Conservation (phyloP, 2,113 vertebrate species). For the Tychaedon coryphoeus region DNA sequence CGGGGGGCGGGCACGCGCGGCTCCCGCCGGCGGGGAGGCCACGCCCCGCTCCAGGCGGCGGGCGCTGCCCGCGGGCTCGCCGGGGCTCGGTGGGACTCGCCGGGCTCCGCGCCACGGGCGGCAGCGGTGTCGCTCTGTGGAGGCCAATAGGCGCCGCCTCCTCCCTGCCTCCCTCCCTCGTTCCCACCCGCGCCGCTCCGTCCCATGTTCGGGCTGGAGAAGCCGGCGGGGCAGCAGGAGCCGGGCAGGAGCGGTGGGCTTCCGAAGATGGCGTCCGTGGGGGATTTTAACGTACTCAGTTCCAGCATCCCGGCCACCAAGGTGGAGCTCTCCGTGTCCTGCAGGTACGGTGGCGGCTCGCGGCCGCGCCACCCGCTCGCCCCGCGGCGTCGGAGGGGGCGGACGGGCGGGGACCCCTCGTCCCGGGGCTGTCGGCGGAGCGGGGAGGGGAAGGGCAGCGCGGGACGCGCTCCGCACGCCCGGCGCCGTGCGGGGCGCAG, state of each 20-base stretch:
- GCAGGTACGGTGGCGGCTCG: conserved; percentile 81
- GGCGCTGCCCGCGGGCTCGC: background rate
- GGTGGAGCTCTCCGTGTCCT: conserved; percentile 93
- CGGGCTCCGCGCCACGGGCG: background rate
- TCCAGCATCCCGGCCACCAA: conserved; percentile 92
- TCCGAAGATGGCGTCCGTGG: conserved; percentile 85
- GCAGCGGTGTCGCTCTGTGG: background rate
- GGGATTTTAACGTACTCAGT: conserved; percentile 87
- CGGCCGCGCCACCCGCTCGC: no score
- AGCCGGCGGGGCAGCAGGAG: conserved; percentile 33
- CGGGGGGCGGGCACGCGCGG: background rate
- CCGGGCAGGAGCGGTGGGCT: conserved; percentile 74
- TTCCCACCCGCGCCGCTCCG: background rate
- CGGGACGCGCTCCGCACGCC: background rate
- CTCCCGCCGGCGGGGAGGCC: conserved; percentile 3
- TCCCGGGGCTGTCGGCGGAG: background rate
- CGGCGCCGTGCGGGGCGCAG: background rate
- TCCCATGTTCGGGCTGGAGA: conserved; percentile 62
- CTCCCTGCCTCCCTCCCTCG: background rate
- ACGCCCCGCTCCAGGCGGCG: background rate
- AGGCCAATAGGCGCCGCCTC: background rate
- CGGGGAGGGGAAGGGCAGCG: background rate
- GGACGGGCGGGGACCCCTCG: background rate
- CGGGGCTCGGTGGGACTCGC: no score
- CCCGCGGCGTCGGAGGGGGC: background rate